Evolutionary conservation across 2,797 vertebrate genomes (phyloP).

Genomic region (Poeciliopsis infans): DNA sequence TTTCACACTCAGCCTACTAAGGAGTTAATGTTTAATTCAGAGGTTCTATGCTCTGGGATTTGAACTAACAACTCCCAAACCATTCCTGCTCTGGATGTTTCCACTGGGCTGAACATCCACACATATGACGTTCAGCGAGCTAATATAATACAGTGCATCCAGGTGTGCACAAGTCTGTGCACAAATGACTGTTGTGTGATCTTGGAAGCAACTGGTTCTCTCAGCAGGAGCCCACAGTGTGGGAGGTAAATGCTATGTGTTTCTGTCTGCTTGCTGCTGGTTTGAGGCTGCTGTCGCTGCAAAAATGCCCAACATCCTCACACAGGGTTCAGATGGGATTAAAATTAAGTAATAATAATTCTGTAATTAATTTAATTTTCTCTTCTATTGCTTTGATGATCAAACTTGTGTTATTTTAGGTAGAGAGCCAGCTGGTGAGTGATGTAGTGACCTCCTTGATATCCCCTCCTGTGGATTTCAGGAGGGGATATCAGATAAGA

Average conservation of each 20-base stretch:
- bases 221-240: not conserved
- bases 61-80: constrained; percentile 27
- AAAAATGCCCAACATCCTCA: not conserved
- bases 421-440: not conserved
- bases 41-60: constrained; percentile 14
- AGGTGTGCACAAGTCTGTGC: constrained; percentile 3
- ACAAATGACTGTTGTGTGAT: not conserved
- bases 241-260: not conserved
- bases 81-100: constrained; percentile 27
- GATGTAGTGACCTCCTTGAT: not conserved
- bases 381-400: not conserved
- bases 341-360: not conserved
- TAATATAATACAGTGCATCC: not conserved
- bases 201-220: not conserved
- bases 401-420: not conserved
- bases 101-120: constrained; percentile 21
- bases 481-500: not conserved
- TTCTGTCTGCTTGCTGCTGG: too few relatives aligned
- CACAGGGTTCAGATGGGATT: not conserved
- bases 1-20: not conserved
- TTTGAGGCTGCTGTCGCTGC: too few relatives aligned
- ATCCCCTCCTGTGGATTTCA: not conserved
- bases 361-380: not conserved
- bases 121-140: not conserved
- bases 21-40: constrained; percentile 39